Percentiles rank a stretch among this genome's conserved stretches.
phyloP scores from a whole-genome alignment of 2,888 invertebrate species.

The Rhagonycha lutea region DNA sequence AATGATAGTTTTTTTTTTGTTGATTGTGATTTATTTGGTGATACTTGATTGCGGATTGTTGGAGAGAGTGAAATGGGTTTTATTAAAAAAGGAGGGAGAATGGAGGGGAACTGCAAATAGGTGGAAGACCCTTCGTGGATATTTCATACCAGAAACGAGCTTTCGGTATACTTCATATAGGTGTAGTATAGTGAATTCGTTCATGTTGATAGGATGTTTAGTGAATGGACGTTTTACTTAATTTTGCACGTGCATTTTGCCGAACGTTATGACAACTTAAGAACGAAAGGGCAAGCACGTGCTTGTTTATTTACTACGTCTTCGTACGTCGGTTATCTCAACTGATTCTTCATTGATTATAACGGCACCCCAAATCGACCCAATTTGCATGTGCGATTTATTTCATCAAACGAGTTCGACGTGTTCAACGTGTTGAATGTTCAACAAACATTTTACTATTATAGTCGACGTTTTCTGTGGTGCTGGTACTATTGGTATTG shows the following conservation, averaged over 20 bases:
- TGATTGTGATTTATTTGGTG: neutral
- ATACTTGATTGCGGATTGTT: neutral
- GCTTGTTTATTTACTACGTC: conserved; percentile 14
- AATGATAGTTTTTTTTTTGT: neutral
- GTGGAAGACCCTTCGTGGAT: conserved; percentile 22
- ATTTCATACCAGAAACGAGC: conserved; percentile 11
- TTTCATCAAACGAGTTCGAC: neutral
- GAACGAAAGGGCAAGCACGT: conserved; percentile 25
- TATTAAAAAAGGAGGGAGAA: conserved; percentile 9
- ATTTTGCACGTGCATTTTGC: conserved; percentile 23
- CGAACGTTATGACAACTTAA: conserved; percentile 21
- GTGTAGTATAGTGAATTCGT: conserved; percentile 10
- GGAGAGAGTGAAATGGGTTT: neutral
- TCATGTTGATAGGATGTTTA: conserved; percentile 9
- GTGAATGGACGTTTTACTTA: conserved; percentile 7
- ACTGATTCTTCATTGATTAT: neutral
- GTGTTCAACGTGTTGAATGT: too few species aligned
- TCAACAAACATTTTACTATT: neutral
- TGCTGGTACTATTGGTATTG: neutral
- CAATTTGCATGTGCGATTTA: neutral
- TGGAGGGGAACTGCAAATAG: conserved; percentile 16
- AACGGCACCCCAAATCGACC: neutral
- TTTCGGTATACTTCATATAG: conserved; percentile 10
- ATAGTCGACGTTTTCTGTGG: too few species aligned
- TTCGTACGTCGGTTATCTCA: neutral